A percentile compares a stretch with the other conserved stretches of the same genome.
These are phyloP conservation scores for Myiopsitta monachus DNA, from an alignment of 2,113 vertebrate species.

Conservation along the genomic window DNA sequence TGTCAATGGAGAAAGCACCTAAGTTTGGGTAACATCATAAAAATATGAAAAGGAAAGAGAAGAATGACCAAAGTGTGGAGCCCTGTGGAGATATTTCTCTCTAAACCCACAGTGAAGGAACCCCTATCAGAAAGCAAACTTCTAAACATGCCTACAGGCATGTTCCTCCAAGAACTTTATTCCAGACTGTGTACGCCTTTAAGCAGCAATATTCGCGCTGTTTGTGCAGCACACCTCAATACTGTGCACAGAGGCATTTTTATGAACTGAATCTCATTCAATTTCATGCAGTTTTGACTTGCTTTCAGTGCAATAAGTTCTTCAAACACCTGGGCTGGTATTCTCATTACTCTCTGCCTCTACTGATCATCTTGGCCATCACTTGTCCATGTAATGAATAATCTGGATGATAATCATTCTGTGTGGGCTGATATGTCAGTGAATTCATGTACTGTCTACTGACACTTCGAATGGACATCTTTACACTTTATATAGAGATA, in stretches of 20 bases:
- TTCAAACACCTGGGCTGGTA: neutral
- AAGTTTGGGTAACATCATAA: neutral
- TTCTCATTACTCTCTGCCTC: neutral
- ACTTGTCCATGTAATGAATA: neutral
- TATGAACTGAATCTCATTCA: neutral
- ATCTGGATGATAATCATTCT: neutral
- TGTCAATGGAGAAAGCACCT: neutral
- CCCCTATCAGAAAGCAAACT: neutral
- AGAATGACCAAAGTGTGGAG: neutral
- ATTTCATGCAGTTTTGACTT: neutral
- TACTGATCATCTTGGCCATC: neutral
- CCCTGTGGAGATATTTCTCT: neutral
- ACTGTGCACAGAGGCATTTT: neutral
- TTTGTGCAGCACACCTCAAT: neutral
- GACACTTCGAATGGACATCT: neutral
- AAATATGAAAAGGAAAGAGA: neutral
- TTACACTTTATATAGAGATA: neutral
- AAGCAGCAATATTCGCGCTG: neutral
- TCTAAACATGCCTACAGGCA: neutral
- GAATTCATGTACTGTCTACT: neutral
- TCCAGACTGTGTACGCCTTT: neutral
- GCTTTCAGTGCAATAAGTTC: neutral
- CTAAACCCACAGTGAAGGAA: neutral
- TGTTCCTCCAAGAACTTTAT: neutral
- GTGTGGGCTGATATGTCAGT: neutral